phyloP scores from a whole-genome alignment of 2,797 vertebrate genomes.

The Choloepus didactylus region DNA sequence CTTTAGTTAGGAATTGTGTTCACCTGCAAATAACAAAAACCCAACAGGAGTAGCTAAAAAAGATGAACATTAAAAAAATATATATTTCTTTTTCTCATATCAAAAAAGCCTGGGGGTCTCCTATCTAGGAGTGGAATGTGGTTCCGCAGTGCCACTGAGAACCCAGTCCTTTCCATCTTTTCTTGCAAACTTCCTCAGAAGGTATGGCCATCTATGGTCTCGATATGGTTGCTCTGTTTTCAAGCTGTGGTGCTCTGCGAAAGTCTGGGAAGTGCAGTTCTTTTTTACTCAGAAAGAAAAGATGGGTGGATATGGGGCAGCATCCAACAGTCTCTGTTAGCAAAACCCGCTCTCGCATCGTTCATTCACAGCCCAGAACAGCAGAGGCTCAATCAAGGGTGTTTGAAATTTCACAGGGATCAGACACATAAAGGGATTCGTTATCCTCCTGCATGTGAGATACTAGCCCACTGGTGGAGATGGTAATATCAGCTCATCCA shows the following conservation, averaged over 20 bases:
- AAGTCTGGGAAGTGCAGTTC: not conserved
- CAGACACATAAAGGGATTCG: not conserved
- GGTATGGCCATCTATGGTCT: too few relatives aligned
- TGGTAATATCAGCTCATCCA: not conserved
- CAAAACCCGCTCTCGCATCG: not conserved
- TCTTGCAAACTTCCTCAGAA: rapidly evolving
- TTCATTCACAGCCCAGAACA: not conserved
- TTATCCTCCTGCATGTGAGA: not conserved
- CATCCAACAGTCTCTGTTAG: not conserved
- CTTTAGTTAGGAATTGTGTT: not conserved
- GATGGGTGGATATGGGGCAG: rapidly evolving
- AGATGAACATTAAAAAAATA: not conserved
- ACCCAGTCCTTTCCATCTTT: not conserved
- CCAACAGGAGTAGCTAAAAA: not conserved
- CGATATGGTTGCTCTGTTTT: not conserved
- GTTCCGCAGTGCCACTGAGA: rapidly evolving
- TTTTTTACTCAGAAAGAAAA: not conserved
- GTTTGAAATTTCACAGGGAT: not conserved
- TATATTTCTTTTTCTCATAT: not conserved
- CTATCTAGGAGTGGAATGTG: not conserved
- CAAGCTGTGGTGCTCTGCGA: not conserved
- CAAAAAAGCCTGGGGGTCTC: too few relatives aligned
- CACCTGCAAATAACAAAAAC: not conserved
- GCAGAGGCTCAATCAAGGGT: too few relatives aligned
- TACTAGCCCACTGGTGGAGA: not conserved